Evolutionary conservation across 2,113 vertebrate genomes (phyloP).

Genomic region (human): DNA sequence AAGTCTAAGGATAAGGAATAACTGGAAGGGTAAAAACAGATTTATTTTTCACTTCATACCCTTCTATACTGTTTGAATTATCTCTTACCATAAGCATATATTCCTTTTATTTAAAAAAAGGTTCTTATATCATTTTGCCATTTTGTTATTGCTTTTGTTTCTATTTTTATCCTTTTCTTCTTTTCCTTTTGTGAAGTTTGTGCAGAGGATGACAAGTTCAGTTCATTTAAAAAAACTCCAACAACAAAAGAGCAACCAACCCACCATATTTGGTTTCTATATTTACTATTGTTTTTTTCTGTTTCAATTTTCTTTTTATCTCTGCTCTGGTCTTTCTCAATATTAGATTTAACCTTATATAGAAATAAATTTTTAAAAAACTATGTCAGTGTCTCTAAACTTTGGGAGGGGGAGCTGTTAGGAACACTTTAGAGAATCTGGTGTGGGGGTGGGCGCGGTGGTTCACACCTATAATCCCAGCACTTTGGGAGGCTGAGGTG

Average conservation of each 20-base stretch:
- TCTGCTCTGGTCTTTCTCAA: neutral
- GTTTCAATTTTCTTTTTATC: conserved; percentile 11
- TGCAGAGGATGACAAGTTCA: conserved; percentile 24
- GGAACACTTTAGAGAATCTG: neutral
- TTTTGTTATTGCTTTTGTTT: conserved; percentile 43
- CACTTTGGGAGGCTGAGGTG: no score
- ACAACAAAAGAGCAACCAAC: neutral
- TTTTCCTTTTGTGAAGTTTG: conserved; percentile 43
- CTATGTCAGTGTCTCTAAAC: neutral
- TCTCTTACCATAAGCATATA: neutral
- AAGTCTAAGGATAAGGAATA: neutral
- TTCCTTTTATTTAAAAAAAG: conserved; percentile 17
- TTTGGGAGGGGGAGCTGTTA: neutral
- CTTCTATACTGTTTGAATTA: neutral
- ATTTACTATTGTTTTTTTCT: conserved; percentile 1
- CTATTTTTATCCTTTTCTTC: neutral
- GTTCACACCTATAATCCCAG: no score
- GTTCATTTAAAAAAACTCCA: conserved; percentile 35
- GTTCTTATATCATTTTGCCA: neutral
- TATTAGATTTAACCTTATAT: conserved; percentile 41
- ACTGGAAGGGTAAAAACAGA: neutral
- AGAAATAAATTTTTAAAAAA: conserved; percentile 35
- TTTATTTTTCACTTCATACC: neutral
- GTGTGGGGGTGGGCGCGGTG: fast-evolving
- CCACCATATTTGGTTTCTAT: neutral